Conservation (phyloP, 2,113 vertebrate species). For the Forbesichthys papilliferus region DNA sequence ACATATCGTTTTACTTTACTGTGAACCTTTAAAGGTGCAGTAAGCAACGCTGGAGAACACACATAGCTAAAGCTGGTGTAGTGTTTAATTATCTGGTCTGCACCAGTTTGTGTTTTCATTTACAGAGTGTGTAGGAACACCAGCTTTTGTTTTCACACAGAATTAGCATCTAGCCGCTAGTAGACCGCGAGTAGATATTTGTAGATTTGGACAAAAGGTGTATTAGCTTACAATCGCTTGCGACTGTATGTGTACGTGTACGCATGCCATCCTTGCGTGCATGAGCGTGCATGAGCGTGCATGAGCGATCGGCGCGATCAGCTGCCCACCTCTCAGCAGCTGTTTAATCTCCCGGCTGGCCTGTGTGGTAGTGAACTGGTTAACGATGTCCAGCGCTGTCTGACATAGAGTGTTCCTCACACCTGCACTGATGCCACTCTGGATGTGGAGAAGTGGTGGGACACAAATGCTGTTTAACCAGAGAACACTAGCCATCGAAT, state of each 20-base stretch:
- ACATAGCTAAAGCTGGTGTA: too few relatives aligned
- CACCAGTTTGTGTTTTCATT: too few relatives aligned
- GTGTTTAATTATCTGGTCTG: too few relatives aligned
- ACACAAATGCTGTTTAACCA: background rate
- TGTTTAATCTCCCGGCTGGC: constrained; percentile 98
- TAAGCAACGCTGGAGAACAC: too few relatives aligned
- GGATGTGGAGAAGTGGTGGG: constrained; percentile 25
- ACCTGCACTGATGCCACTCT: constrained; percentile 98
- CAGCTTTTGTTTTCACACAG: too few relatives aligned
- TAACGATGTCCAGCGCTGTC: constrained; percentile 95
- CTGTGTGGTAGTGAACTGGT: constrained; percentile 97
- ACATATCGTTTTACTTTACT: too few relatives aligned
- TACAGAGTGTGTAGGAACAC: too few relatives aligned
- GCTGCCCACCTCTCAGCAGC: constrained; percentile 86
- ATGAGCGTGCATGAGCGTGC: background rate
- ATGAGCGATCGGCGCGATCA: background rate
- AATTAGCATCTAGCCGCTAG: too few relatives aligned
- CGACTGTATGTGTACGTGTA: background rate
- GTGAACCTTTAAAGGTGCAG: too few relatives aligned
- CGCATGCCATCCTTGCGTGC: background rate
- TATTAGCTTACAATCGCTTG: background rate
- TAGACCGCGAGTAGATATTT: too few relatives aligned
- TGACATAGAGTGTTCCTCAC: constrained; percentile 96
- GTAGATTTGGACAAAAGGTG: background rate
- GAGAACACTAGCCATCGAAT: too few relatives aligned